Percentiles rank a stretch among this genome's conserved stretches.
Conservation (phyloP, 92 coral and sea anemone species). For the Siderastrea radians region DNA sequence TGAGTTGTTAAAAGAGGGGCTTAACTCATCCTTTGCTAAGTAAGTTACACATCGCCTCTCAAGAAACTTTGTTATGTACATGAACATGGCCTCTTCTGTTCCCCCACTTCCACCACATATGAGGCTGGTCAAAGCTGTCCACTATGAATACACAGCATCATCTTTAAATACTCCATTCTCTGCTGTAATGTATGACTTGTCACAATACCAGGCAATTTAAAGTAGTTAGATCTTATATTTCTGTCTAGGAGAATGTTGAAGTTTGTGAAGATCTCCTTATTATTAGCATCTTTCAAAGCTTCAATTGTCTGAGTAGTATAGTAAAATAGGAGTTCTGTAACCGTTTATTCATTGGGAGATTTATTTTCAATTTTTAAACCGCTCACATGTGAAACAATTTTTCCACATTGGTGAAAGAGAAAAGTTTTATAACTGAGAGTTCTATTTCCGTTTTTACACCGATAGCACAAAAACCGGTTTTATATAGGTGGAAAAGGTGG, state of each 20-base stretch:
- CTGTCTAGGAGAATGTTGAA: constrained; percentile 35
- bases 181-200: constrained; percentile 20
- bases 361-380: no score
- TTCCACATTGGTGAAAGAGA: no score
- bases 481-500: no score
- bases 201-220: constrained; percentile 13
- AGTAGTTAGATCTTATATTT: constrained; percentile 28
- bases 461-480: no score
- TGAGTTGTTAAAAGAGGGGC: constrained; percentile 26
- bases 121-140: neutral
- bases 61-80: constrained; percentile 10
- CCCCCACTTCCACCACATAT: constrained; percentile 29
- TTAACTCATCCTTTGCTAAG: constrained; percentile 5
- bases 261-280: constrained; percentile 5
- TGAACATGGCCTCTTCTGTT: constrained; percentile 16
- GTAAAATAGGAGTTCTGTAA: no score
- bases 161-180: neutral
- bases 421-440: no score
- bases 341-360: no score
- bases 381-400: no score
- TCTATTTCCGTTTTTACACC: no score
- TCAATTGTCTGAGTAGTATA: no score
- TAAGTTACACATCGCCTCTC: constrained; percentile 28
- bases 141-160: constrained; percentile 7
- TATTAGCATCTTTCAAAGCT: constrained; percentile 13